Base-by-base conservation (phyloP, 2,113 vertebrate species). In the Gopherus flavomarginatus region DNA sequence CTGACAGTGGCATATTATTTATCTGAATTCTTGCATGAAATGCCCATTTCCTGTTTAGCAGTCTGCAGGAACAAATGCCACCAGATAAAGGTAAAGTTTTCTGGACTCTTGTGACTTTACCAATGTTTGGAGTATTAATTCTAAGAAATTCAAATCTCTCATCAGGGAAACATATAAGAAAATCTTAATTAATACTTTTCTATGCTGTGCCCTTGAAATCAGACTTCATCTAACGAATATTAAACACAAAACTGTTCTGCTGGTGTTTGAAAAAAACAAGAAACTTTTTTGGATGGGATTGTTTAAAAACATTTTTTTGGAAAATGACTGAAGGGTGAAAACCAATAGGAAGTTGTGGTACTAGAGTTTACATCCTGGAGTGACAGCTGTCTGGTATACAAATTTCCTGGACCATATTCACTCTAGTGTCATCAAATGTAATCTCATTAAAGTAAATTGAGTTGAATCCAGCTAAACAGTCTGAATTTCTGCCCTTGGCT, bases 111-210 rank as follows among this genome's bases (percentile, higher is more conserved):
- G 6, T 84, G 53, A 49, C 22, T 94, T 90, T 77, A 85, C 91
- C 35, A 72, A 93, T 88, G 50, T 59, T 78, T 11, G 31, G 81
- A 85, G 42, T 94, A 88, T 94, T 44, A 85, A 49, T 96, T 88
- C 26, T 59, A 82, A 95, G 82, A 91, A 85, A 78, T 85, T 81
- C 81, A 91, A 54, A 54, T 83, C 13, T 93, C n/a, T 87, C 42
- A 1, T 3, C 44, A 80, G 52, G 50, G 59, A 95, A 92, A 86
- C 14, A 69, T 50, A 38, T 59, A 85, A 86, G 14, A 85, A 92
- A 95, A 42, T 77, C 84, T 78, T 78, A 6, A 57, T 65, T 75
- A 50, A 42, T 83, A 47, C 42, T 97, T 87, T 95, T 72, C 94
- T 53, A 38, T 78, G 9, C 54, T 49, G 5, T 88, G 14, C 87